phyloP scores from a whole-genome alignment of 2,888 invertebrate genomes.

The Muschampia plurimacula region DNA sequence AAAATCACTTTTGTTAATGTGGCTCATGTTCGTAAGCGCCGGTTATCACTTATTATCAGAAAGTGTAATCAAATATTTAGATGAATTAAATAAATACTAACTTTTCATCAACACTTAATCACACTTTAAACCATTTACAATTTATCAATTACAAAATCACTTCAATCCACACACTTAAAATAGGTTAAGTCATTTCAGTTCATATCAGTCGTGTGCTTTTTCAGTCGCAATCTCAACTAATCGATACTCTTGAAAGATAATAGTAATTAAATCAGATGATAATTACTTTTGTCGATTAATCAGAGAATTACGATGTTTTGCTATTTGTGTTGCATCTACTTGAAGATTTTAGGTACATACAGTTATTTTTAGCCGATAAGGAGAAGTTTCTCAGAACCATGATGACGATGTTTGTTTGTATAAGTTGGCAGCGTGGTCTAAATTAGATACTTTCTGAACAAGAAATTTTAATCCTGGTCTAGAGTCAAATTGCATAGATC shows the following conservation, averaged over 20 bases:
- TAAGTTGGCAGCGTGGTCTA: constrained; percentile 94
- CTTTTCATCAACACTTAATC: no score
- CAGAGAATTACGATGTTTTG: background rate
- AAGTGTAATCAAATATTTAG: no score
- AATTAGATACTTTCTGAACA: constrained; percentile 95
- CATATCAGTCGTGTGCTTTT: background rate
- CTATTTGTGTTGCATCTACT: background rate
- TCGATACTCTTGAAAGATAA: constrained; percentile 1
- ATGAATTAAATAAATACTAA: no score
- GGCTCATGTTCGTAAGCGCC: no score
- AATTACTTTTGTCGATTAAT: background rate
- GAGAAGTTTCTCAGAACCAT: constrained; percentile 85
- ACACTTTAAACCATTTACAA: background rate
- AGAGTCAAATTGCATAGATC: constrained; percentile 94
- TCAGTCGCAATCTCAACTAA: background rate
- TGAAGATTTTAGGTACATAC: no score
- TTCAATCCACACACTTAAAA: background rate
- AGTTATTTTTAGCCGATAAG: no score
- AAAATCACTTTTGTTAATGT: no score
- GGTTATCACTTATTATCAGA: no score
- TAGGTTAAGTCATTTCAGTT: background rate
- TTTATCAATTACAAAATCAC: background rate
- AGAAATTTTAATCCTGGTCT: constrained; percentile 97
- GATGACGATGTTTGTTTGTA: constrained; percentile 97
- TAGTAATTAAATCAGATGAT: background rate